phyloP scores from a whole-genome alignment of 2,113 vertebrate species.

The Noctilio leporinus region DNA sequence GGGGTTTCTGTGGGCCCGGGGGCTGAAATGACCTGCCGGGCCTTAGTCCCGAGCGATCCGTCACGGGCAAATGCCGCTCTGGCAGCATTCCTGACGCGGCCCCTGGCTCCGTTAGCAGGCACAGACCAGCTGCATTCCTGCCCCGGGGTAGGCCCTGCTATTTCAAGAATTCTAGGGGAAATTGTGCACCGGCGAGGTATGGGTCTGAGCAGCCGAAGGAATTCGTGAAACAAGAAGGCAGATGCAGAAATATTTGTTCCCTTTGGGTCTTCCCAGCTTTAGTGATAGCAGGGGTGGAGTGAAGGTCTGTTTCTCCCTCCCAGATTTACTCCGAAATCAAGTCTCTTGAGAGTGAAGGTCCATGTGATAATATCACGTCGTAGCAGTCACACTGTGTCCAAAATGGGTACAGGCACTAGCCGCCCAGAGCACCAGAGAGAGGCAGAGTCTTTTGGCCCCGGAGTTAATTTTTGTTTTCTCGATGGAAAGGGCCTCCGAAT shows the following conservation, averaged over 20 bases:
- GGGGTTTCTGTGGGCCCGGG: neutral
- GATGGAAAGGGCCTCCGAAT: neutral
- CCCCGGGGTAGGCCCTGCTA: neutral
- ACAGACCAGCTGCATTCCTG: neutral
- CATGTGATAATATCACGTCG: neutral
- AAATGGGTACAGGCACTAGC: neutral
- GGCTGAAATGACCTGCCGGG: neutral
- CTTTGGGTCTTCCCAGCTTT: neutral
- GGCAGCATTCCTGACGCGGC: neutral
- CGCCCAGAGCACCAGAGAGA: neutral
- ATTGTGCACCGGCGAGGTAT: neutral
- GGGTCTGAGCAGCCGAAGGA: neutral
- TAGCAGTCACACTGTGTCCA: neutral
- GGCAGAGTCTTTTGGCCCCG: neutral
- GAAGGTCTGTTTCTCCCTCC: neutral
- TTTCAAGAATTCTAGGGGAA: neutral
- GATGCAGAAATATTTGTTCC: neutral
- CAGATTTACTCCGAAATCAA: neutral
- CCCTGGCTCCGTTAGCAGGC: neutral
- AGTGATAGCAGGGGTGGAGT: neutral
- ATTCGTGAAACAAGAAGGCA: neutral
- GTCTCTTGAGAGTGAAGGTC: neutral
- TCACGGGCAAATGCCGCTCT: neutral
- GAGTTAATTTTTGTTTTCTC: neutral
- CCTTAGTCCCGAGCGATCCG: neutral